Base-by-base conservation (phyloP, 2,113 vertebrate species). In the Xiphophorus couchianus region DNA sequence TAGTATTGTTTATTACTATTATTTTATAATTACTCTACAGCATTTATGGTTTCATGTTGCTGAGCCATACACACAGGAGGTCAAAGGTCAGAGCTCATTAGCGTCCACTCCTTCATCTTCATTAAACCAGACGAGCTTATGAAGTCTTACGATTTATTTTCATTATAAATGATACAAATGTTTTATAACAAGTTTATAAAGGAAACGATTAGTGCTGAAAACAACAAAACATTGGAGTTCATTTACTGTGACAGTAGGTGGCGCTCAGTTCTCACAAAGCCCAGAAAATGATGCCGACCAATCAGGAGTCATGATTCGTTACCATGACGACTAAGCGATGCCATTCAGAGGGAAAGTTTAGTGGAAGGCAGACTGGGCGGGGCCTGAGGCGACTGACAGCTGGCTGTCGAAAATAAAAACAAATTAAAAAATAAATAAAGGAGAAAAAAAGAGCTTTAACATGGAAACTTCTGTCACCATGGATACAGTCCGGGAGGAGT, bases 161-260 rank as follows among this genome's bases (percentile, higher is more conserved):
- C 66, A 71, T 90, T 72, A 82, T 81, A 90, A 89, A 88, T 74
- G 87, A 68, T 76, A 74, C 68, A 27, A 58, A 66, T 74, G 39
- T 84, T 84, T 88, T 69, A 86, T 83, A 86, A 75, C 82, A 62
- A 71, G 74, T 51, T 68, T 83, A 84, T 65, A 84, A 87, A 85
- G 78, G 58, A 84, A 28, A 72, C 14, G 39, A 71, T 89, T 88
- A 88, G 88, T 87, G 75, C 83, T 66, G 3, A 44, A 68, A 70
- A 63, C 19, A 35, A 62, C 44, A 61, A 69, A 79, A 65, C 62
- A 73, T 62, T 73, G 11, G 15, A 48, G 12, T 75, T 62, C 86
- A 89, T 89, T 76, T 89, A 88, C 86, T 87, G 17, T 5, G 76
- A 86, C 76, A 83, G 84, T 73, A 85, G 84, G 73, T 5, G 64